Conservation (phyloP, 2,888 invertebrate genomes). For the Zygaena filipendulae region DNA sequence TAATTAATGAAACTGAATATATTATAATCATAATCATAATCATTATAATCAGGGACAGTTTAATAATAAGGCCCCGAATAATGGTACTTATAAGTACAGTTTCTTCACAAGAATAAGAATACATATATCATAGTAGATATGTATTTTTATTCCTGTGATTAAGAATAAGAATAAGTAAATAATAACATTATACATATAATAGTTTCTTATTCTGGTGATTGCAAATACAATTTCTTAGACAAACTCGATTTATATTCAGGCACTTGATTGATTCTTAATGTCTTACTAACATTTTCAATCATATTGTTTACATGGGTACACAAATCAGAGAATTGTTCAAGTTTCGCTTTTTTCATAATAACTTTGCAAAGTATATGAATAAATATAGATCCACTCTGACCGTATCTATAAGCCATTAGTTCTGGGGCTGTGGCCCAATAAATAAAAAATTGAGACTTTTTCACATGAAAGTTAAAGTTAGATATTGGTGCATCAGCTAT, state of each 20-base stretch:
- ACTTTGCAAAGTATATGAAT: constrained; percentile 42
- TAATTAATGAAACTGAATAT: constrained; percentile 1
- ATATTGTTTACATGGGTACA: constrained; percentile 41
- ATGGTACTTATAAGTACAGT: too few species aligned
- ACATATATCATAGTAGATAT: too few species aligned
- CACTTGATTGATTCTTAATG: constrained; percentile 31
- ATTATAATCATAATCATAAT: too few species aligned
- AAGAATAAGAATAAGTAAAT: too few species aligned
- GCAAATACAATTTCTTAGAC: constrained; percentile 43
- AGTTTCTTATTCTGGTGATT: too few species aligned
- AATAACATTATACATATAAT: too few species aligned
- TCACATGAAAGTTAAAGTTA: constrained; percentile 24
- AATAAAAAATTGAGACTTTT: constrained; percentile 44
- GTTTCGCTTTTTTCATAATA: constrained; percentile 26
- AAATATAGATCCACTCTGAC: constrained; percentile 43
- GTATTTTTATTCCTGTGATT: too few species aligned
- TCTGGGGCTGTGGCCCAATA: constrained; percentile 57
- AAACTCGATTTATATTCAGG: constrained; percentile 43
- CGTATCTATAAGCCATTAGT: constrained; percentile 45
- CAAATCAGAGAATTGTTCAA: constrained; percentile 41
- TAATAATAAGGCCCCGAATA: too few species aligned
- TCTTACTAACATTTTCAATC: constrained; percentile 30
- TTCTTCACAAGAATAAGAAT: too few species aligned
- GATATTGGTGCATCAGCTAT: constrained; percentile 35
- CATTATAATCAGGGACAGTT: too few species aligned